These are phyloP conservation scores for Neolamprologus sp. DNA, from an alignment of 2,113 vertebrate species.

Conservation along the genomic window DNA sequence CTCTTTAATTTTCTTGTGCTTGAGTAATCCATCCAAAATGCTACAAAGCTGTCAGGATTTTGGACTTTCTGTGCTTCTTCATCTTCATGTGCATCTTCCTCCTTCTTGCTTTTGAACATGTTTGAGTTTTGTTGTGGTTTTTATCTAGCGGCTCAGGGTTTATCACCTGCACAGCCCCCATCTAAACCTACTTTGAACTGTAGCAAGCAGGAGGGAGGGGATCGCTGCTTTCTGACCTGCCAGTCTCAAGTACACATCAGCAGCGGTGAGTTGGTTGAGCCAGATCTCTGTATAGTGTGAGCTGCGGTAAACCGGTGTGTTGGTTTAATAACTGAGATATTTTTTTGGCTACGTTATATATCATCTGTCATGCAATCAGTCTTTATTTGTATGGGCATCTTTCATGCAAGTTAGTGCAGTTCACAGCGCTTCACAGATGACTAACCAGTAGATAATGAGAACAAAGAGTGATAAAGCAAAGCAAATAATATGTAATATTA, in stretches of 20 bases:
- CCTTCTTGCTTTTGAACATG: neutral
- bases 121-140: slow-evolving; percentile 76
- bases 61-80: neutral
- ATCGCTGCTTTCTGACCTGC: slow-evolving; percentile 89
- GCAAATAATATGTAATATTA: neutral
- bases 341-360: neutral
- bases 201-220: slow-evolving; percentile 81
- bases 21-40: slow-evolving; percentile 8
- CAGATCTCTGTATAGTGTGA: neutral
- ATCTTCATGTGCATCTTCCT: neutral
- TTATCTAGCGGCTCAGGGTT: slow-evolving; percentile 81
- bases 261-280: slow-evolving; percentile 81
- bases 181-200: slow-evolving; percentile 83
- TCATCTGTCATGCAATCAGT: neutral
- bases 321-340: neutral
- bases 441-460: neutral
- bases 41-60: neutral
- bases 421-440: neutral
- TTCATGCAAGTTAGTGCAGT: neutral
- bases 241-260: slow-evolving; percentile 83
- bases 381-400: neutral
- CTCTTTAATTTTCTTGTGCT: slow-evolving; percentile 45
- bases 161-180: slow-evolving; percentile 56
- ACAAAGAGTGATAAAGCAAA: neutral
- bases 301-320: neutral